These are phyloP conservation scores for Hirtodrosophila cameraria DNA, from an alignment of 2,888 invertebrate genomes.

Conservation along the genomic window DNA sequence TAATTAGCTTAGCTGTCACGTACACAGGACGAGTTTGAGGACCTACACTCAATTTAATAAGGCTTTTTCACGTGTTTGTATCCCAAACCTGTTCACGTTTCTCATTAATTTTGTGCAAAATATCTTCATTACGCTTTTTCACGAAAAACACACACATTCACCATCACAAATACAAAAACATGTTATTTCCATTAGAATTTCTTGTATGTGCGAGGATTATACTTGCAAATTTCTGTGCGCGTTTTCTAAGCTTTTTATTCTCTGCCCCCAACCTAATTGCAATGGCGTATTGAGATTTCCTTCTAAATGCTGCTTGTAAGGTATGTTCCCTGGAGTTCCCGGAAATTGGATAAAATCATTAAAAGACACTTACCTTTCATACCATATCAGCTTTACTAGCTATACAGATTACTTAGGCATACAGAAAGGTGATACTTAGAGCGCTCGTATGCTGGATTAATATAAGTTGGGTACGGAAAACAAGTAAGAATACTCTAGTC, in stretches of 20 bases:
- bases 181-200: conserved; percentile 7
- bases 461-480: too few relatives aligned
- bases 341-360: too few relatives aligned
- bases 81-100: not conserved
- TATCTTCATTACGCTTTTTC: conserved; percentile 22
- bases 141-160: not conserved
- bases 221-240: conserved; percentile 10
- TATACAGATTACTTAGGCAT: too few relatives aligned
- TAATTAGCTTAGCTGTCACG: conserved; percentile 51
- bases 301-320: not conserved
- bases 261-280: not conserved
- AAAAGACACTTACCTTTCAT: too few relatives aligned
- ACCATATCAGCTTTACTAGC: too few relatives aligned
- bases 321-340: too few relatives aligned
- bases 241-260: not conserved
- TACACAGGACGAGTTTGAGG: conserved; percentile 22
- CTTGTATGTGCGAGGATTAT: not conserved
- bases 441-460: too few relatives aligned
- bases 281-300: not conserved
- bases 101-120: conserved; percentile 36
- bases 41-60: conserved; percentile 9
- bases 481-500: too few relatives aligned
- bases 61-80: conserved; percentile 8
- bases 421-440: too few relatives aligned
- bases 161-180: too few relatives aligned